phyloP scores from a whole-genome alignment of 2,113 vertebrate species.

The Spilogale gracilis region DNA sequence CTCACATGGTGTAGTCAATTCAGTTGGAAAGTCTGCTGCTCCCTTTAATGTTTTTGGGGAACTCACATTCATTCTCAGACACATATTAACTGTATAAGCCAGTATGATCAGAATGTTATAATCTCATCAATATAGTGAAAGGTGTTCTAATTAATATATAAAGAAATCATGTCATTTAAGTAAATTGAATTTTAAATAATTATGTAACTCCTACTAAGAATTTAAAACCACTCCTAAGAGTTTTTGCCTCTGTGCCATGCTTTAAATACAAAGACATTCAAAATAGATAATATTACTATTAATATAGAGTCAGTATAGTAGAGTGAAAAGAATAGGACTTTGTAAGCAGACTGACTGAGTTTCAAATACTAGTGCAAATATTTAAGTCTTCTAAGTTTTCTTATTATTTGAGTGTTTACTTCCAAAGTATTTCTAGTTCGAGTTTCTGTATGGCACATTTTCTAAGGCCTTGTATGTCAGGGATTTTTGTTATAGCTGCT shows the following conservation, averaged over 20 bases:
- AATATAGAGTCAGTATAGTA: background rate
- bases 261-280: background rate
- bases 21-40: background rate
- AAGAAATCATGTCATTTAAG: background rate
- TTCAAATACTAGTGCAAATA: background rate
- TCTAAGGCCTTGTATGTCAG: background rate
- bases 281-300: background rate
- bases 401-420: background rate
- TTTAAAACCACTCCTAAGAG: background rate
- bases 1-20: background rate
- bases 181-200: conserved; percentile 26
- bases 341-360: background rate
- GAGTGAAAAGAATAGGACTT: conserved; percentile 27
- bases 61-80: background rate
- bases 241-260: background rate
- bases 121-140: background rate
- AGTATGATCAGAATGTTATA: background rate
- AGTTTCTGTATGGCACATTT: background rate
- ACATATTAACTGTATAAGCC: background rate
- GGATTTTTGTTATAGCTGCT: background rate
- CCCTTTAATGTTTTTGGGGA: background rate
- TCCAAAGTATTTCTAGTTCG: background rate
- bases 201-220: background rate
- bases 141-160: background rate
- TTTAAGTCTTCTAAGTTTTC: background rate